Evolutionary conservation across 2,888 invertebrate species (phyloP).

Genomic region (Sarcophaga variegata): DNA sequence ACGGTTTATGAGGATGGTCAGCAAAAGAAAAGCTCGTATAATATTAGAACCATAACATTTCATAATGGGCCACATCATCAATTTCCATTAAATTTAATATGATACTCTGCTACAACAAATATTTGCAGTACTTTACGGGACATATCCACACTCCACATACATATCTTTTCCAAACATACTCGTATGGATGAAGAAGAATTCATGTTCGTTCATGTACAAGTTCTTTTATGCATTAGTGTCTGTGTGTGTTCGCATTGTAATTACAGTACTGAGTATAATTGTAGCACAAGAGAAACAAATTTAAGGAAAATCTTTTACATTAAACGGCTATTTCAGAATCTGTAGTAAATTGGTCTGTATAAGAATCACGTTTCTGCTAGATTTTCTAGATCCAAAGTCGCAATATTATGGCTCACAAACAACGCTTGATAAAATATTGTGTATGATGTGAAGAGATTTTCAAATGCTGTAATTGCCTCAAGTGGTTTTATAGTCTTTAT

Average conservation of each 20-base stretch:
- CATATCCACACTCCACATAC: neutral
- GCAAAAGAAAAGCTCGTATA: conserved; percentile 13
- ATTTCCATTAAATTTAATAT: conserved; percentile 81
- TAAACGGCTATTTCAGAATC: too few relatives aligned
- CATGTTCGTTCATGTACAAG: neutral
- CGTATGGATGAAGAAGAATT: neutral
- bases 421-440: too few relatives aligned
- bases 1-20: conserved; percentile 17
- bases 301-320: too few relatives aligned
- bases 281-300: conserved; percentile 1
- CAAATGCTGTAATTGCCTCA: too few relatives aligned
- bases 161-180: conserved; percentile 3
- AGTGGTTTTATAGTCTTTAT: too few relatives aligned
- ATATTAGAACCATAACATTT: conserved; percentile 73
- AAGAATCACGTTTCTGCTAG: too few relatives aligned
- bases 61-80: conserved; percentile 80
- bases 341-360: too few relatives aligned
- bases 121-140: conserved; percentile 31
- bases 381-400: too few relatives aligned
- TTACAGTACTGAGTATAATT: neutral
- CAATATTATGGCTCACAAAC: too few relatives aligned
- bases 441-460: too few relatives aligned
- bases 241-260: neutral
- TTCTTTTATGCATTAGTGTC: neutral
- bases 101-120: conserved; percentile 56